These are phyloP conservation scores for Trematomus loennbergii DNA, from an alignment of 2,113 vertebrate species.

Conservation along the genomic window DNA sequence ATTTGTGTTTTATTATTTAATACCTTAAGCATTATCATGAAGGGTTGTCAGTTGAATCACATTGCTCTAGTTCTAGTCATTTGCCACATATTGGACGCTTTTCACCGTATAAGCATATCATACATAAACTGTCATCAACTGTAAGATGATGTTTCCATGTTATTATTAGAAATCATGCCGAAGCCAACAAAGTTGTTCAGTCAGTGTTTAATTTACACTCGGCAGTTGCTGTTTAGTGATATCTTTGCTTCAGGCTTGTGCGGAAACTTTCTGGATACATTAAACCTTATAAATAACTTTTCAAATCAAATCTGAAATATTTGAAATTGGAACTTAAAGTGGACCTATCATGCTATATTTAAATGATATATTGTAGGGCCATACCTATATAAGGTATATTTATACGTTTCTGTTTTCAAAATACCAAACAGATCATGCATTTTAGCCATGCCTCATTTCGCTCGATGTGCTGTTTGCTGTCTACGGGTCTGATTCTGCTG, in stretches of 20 bases:
- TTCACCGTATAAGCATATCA: neutral
- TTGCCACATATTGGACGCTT: neutral
- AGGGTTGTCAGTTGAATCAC: neutral
- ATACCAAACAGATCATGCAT: too few species aligned
- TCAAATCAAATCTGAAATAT: neutral
- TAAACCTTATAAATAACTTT: neutral
- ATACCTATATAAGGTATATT: too few species aligned
- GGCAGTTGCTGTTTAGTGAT: neutral
- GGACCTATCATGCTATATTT: too few species aligned
- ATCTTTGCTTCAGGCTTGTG: neutral
- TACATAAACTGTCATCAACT: neutral
- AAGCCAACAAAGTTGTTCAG: neutral
- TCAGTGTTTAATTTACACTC: conserved; percentile 15
- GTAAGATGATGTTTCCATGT: neutral
- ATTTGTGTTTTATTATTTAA: neutral
- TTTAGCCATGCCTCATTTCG: too few species aligned
- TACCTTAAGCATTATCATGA: neutral
- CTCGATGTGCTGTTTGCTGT: too few species aligned
- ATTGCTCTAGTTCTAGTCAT: neutral
- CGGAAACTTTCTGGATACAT: neutral
- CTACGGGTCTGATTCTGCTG: too few species aligned
- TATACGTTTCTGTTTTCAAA: too few species aligned
- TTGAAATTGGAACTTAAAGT: neutral
- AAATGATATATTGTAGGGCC: too few species aligned
- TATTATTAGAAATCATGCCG: neutral